These are phyloP conservation scores for Sebastes oblongus DNA, from an alignment of 2,797 vertebrate genomes.

Conservation along the genomic window DNA sequence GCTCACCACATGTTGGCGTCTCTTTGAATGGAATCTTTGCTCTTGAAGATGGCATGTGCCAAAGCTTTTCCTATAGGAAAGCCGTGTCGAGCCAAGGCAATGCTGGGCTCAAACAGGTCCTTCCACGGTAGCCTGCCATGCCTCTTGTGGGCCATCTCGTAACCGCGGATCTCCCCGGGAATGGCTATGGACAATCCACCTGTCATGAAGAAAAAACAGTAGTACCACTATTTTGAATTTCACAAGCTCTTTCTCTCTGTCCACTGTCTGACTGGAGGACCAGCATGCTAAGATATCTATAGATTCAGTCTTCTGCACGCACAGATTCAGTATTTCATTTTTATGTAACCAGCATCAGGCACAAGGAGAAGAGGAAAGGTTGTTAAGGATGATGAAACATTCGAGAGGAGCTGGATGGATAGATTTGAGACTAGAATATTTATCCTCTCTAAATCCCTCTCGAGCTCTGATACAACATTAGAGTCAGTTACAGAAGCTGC, in stretches of 20 bases:
- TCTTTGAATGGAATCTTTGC: conserved; percentile 77
- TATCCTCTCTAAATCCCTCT: conserved; percentile 25
- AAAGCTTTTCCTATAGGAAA: conserved; percentile 89
- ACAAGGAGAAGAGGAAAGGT: not conserved
- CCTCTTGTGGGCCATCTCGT: conserved; percentile 91
- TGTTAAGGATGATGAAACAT: conserved; percentile 5
- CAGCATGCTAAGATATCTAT: not conserved
- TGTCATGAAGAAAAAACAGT: conserved; percentile 60
- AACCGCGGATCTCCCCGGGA: conserved; percentile 95
- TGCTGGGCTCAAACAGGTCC: conserved; percentile 92
- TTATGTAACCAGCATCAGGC: not conserved
- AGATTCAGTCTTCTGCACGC: not conserved
- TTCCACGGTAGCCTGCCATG: conserved; percentile 93
- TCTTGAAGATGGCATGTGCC: conserved; percentile 83
- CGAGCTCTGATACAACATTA: not conserved
- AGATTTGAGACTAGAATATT: not conserved
- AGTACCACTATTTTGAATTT: not conserved
- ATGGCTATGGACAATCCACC: conserved; percentile 94
- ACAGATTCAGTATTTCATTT: not conserved
- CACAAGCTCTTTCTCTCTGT: not conserved
- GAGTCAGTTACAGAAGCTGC: not conserved
- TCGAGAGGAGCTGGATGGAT: not conserved
- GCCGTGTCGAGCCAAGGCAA: conserved; percentile 89
- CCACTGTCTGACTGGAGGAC: not conserved
- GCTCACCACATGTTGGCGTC: conserved; percentile 88